Conservation (phyloP, 2,888 invertebrate species). For the Coremacera marginata region DNA sequence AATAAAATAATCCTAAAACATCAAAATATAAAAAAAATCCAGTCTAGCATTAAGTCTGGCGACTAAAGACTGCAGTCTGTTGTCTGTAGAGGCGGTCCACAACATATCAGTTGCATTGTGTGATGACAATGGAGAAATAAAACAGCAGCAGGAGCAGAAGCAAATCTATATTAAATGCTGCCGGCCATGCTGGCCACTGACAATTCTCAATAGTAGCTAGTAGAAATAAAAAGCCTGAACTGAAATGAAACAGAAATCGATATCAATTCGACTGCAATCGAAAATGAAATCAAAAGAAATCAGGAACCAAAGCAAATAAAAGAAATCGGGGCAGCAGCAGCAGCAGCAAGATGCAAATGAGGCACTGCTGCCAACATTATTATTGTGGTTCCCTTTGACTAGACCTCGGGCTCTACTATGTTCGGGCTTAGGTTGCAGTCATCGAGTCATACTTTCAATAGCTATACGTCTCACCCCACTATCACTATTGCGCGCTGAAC, state of each 20-base stretch:
- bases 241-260: neutral
- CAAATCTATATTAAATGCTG: conserved; percentile 18
- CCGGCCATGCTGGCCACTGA: neutral
- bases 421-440: neutral
- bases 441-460: neutral
- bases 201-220: neutral
- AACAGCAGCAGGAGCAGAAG: neutral
- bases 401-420: conserved; percentile 5
- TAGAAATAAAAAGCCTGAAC: neutral
- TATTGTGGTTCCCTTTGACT: conserved; percentile 13
- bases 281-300: conserved; percentile 20
- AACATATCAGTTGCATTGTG: neutral
- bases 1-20: neutral
- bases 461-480: neutral
- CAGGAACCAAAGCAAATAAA: neutral
- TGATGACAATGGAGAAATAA: conserved; percentile 12
- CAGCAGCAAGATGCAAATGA: conserved; percentile 13
- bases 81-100: neutral
- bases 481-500: too few relatives aligned
- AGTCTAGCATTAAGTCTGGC: conserved; percentile 9
- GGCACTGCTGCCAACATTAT: conserved; percentile 4
- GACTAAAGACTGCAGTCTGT: neutral
- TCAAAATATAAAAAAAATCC: neutral
- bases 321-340: conserved; percentile 1
- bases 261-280: neutral